phyloP scores from a whole-genome alignment of 2,888 invertebrate species.

The Drosophila limbata region DNA sequence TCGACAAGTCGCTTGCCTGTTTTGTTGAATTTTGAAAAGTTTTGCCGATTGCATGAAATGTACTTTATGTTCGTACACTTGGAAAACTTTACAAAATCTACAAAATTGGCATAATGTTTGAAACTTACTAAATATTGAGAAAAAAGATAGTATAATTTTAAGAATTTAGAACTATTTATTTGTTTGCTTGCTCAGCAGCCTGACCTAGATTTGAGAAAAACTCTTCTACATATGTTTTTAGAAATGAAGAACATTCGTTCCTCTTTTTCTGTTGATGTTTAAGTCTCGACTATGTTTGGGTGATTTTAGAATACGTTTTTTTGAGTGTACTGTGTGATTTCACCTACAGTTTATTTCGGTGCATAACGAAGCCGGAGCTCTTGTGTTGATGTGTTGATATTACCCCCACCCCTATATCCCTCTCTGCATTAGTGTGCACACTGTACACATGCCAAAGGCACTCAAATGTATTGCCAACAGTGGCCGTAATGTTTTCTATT shows the following conservation, averaged over 20 bases:
- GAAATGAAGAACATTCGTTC: too few species aligned
- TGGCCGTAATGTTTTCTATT: conserved; percentile 53
- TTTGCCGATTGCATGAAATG: conserved; percentile 47
- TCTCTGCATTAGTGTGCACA: neutral
- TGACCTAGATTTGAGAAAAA: too few species aligned
- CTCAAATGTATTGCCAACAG: conserved; percentile 67
- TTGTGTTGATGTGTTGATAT: conserved; percentile 41
- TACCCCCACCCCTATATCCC: neutral
- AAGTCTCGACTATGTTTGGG: too few species aligned
- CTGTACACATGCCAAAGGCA: conserved; percentile 38
- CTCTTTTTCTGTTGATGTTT: too few species aligned
- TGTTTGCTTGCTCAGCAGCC: too few species aligned
- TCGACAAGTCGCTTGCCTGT: conserved; percentile 25
- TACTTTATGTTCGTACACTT: neutral
- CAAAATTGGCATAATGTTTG: too few species aligned
- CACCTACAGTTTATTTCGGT: conserved; percentile 37
- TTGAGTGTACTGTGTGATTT: conserved; percentile 31
- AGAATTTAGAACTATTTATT: too few species aligned
- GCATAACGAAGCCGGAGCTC: conserved; percentile 20
- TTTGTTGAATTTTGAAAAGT: conserved; percentile 44
- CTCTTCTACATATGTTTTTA: too few species aligned
- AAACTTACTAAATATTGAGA: too few species aligned
- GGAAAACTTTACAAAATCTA: neutral
- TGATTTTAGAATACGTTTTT: too few species aligned
- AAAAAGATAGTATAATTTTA: too few species aligned